Percentiles rank a stretch among this genome's conserved stretches.
phyloP scores from a whole-genome alignment of 2,888 invertebrate genomes.

The Lithophane leautieri region DNA sequence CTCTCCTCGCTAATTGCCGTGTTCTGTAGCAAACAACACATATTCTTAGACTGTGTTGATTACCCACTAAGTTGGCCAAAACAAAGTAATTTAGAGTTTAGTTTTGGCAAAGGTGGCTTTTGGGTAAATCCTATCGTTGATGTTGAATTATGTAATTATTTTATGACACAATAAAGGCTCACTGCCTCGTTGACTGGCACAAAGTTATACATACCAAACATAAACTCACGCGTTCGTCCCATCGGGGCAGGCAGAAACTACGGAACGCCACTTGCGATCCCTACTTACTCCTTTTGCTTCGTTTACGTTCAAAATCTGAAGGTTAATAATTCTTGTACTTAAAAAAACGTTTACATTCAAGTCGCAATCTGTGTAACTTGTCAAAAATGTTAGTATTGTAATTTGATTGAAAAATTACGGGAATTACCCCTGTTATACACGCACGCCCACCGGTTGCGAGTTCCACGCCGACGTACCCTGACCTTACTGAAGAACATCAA shows the following conservation, averaged over 20 bases:
- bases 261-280: too few species aligned
- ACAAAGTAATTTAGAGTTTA: not conserved
- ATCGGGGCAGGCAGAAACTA: too few species aligned
- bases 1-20: slow-evolving; percentile 53
- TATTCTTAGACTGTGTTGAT: not conserved
- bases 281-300: too few species aligned
- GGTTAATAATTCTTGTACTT: too few species aligned
- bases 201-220: not conserved
- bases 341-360: too few species aligned
- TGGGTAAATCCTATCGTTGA: not conserved
- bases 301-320: too few species aligned
- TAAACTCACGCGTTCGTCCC: not conserved
- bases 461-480: not conserved
- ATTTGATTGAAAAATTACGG: too few species aligned
- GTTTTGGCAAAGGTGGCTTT: not conserved
- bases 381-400: too few species aligned
- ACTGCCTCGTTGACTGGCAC: too few species aligned
- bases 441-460: too few species aligned
- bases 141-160: not conserved
- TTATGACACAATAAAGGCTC: not conserved
- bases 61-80: not conserved
- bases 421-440: too few species aligned
- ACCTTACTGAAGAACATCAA: not conserved
- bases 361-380: too few species aligned
- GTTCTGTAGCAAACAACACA: slow-evolving; percentile 17